These are phyloP conservation scores for Cephus pulcher DNA, from an alignment of 2,888 invertebrate genomes.

Conservation along the genomic window DNA sequence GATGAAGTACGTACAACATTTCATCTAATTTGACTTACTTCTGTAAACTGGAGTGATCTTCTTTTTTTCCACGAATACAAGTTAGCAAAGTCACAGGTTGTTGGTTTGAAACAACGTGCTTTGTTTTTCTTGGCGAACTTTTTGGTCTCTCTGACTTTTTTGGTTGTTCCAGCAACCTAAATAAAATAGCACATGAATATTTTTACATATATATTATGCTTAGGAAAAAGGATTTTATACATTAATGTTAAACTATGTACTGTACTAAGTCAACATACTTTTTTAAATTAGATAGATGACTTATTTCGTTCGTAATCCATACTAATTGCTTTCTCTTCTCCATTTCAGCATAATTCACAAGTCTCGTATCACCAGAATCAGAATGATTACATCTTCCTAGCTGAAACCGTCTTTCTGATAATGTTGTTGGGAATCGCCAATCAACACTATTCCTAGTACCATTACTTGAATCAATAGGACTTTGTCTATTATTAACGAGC, in stretches of 20 bases:
- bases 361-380: conserved; percentile 51
- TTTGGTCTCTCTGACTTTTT: conserved; percentile 44
- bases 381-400: conserved; percentile 48
- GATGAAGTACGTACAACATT: not conserved
- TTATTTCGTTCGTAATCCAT: conserved; percentile 72
- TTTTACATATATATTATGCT: not conserved
- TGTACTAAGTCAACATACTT: conserved; percentile 36
- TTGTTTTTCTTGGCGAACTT: conserved; percentile 39
- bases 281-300: conserved; percentile 70
- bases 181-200: conserved; percentile 1
- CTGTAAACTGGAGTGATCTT: conserved; percentile 8
- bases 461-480: conserved; percentile 40
- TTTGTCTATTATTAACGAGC: conserved; percentile 40
- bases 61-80: conserved; percentile 23
- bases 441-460: conserved; percentile 45
- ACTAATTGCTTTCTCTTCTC: conserved; percentile 70
- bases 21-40: conserved; percentile 7
- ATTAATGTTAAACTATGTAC: not conserved
- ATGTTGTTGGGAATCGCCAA: conserved; percentile 68
- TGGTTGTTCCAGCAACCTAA: conserved; percentile 56
- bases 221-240: not conserved
- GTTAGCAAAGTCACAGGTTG: conserved; percentile 26
- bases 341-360: conserved; percentile 67
- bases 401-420: conserved; percentile 67
- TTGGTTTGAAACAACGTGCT: conserved; percentile 11